These are phyloP conservation scores for Drosophila repletoides DNA, from an alignment of 1,140 invertebrate genomes.

Conservation along the genomic window DNA sequence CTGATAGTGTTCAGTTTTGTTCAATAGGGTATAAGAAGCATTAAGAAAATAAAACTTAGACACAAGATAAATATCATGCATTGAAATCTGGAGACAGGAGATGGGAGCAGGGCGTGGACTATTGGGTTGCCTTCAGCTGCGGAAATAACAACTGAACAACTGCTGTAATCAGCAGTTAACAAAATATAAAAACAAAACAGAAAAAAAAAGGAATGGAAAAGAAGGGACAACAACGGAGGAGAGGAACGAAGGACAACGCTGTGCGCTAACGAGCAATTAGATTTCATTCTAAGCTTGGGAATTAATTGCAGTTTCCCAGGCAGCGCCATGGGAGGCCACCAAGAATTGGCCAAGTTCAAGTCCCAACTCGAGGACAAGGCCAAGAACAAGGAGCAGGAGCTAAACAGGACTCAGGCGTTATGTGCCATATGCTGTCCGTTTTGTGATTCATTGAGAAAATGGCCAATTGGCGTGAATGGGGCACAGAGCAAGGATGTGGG, in stretches of 20 bases:
- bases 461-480: slow-evolving; percentile 60
- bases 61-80: slow-evolving; percentile 59
- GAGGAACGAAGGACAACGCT: slow-evolving; percentile 41
- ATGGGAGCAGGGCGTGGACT: not conserved
- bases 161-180: slow-evolving; percentile 82
- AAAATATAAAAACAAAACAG: slow-evolving; percentile 79
- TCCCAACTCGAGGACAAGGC: not conserved
- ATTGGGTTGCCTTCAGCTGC: not conserved
- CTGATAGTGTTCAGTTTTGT: too few relatives aligned
- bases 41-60: slow-evolving; percentile 74
- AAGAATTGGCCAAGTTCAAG: slow-evolving; percentile 15
- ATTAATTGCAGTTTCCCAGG: slow-evolving; percentile 70
- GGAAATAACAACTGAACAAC: slow-evolving; percentile 57
- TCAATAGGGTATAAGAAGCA: slow-evolving; percentile 35
- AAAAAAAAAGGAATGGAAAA: slow-evolving; percentile 16
- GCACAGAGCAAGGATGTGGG: not conserved
- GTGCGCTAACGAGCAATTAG: slow-evolving; percentile 82
- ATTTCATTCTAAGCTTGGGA: slow-evolving; percentile 82
- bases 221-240: slow-evolving; percentile 22
- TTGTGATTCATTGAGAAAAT: slow-evolving; percentile 51
- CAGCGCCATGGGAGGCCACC: slow-evolving; percentile 16
- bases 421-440: slow-evolving; percentile 64
- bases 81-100: not conserved
- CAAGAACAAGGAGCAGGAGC: not conserved
- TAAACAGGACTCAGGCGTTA: slow-evolving; percentile 1